Percentiles rank a stretch among this genome's conserved stretches.
Evolutionary conservation across 2,888 invertebrate genomes (phyloP).

Genomic region (Pinctada fucata): DNA sequence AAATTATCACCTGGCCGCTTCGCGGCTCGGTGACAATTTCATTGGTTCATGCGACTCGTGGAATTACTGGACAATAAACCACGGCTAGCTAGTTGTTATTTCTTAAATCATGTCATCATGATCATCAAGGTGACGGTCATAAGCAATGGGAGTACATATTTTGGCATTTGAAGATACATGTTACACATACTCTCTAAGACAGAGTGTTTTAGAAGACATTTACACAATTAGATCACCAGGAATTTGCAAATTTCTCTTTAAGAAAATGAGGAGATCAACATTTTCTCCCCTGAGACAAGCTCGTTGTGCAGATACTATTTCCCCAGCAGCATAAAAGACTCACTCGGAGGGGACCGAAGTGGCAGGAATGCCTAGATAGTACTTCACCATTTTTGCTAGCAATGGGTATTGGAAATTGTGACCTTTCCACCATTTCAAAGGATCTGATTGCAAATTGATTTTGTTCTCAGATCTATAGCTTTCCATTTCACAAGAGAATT

Average conservation of each 20-base stretch:
- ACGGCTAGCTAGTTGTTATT: too few species aligned
- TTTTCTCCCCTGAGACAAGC: slow-evolving; percentile 3
- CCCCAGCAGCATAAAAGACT: slow-evolving; percentile 25
- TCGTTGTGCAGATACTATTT: slow-evolving; percentile 10
- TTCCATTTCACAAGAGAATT: background rate
- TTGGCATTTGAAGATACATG: too few species aligned
- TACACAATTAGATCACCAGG: background rate
- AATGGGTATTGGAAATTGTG: background rate
- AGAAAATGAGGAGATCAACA: slow-evolving; percentile 11
- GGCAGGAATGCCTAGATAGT: background rate
- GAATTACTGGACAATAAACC: too few species aligned
- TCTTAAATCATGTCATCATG: too few species aligned
- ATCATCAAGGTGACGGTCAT: too few species aligned
- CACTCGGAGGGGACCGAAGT: slow-evolving; percentile 15
- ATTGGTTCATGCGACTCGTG: too few species aligned
- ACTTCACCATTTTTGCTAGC: slow-evolving; percentile 11
- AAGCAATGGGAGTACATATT: too few species aligned
- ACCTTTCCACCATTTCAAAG: slow-evolving; percentile 18
- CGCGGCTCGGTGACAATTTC: too few species aligned
- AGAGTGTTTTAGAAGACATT: background rate
- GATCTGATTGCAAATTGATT: slow-evolving; percentile 4
- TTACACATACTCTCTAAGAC: too few species aligned
- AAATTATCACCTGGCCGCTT: too few species aligned
- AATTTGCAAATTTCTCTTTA: slow-evolving; percentile 1
- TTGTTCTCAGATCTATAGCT: background rate